Percentiles rank a stretch among this genome's conserved stretches.
Evolutionary conservation across 2,888 invertebrate species (phyloP).

Genomic region (Chrysodeixis includens): DNA sequence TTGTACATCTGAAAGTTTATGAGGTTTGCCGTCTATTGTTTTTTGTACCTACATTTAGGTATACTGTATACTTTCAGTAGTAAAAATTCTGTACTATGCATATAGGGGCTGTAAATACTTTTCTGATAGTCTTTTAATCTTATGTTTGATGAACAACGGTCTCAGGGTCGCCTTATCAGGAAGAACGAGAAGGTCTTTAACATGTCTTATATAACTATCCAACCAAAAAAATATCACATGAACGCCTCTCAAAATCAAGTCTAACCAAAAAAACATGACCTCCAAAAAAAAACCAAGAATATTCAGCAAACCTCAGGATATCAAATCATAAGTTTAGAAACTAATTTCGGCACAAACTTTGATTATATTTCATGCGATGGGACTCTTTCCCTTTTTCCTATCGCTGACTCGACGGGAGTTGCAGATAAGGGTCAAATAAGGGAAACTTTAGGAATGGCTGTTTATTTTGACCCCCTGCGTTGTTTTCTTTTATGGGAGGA

Average conservation of each 20-base stretch:
- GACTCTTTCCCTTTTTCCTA: conserved; percentile 48
- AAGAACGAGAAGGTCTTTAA: too few species aligned
- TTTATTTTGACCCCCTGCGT: conserved; percentile 22
- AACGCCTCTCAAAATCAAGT: neutral
- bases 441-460: conserved; percentile 39
- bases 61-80: too few species aligned
- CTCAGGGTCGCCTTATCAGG: too few species aligned
- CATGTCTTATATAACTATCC: too few species aligned
- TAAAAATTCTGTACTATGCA: too few species aligned
- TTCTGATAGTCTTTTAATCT: too few species aligned
- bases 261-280: conserved; percentile 7
- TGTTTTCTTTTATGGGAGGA: conserved; percentile 18
- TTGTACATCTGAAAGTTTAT: too few species aligned
- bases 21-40: too few species aligned
- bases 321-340: conserved; percentile 61
- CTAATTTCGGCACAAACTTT: conserved; percentile 61
- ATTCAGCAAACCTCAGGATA: conserved; percentile 26
- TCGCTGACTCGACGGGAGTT: conserved; percentile 50
- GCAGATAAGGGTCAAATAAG: conserved; percentile 29
- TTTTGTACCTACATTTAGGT: too few species aligned
- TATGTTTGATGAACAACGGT: too few species aligned
- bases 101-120: too few species aligned
- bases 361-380: conserved; percentile 61
- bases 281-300: conserved; percentile 1
- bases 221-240: too few species aligned